phyloP scores from a whole-genome alignment of 2,113 vertebrate genomes.

The Heterochromis multidens region DNA sequence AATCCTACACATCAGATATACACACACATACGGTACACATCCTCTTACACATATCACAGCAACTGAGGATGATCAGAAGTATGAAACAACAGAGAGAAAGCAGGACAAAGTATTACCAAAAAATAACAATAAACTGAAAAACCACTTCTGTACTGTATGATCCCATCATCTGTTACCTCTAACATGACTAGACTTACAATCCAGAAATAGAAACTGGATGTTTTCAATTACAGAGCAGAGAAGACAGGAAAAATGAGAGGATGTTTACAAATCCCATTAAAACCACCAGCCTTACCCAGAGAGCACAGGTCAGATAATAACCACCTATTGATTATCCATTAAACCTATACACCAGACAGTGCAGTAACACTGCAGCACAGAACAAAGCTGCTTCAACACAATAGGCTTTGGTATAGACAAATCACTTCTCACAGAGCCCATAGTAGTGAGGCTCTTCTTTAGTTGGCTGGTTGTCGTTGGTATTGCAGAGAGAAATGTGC shows the following conservation, averaged over 20 bases:
- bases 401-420: conserved; percentile 15
- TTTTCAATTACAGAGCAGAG: conserved; percentile 64
- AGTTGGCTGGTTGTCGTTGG: neutral
- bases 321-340: conserved; percentile 77
- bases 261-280: conserved; percentile 73
- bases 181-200: conserved; percentile 17
- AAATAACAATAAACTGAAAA: neutral
- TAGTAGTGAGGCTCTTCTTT: neutral
- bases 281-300: conserved; percentile 37
- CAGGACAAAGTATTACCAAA: neutral
- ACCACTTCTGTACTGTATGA: neutral
- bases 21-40: neutral
- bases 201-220: conserved; percentile 42
- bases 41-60: neutral
- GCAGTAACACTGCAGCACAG: conserved; percentile 25
- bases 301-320: conserved; percentile 68
- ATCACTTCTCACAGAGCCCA: conserved; percentile 29
- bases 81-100: neutral
- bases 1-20: neutral
- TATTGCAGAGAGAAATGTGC: conserved; percentile 21
- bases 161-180: conserved; percentile 9
- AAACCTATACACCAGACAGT: conserved; percentile 53
- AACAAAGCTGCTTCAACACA: conserved; percentile 32
- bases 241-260: conserved; percentile 67
- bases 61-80: neutral